Evolutionary conservation across 2,797 vertebrate genomes (phyloP).

Genomic region (Carapus acus): DNA sequence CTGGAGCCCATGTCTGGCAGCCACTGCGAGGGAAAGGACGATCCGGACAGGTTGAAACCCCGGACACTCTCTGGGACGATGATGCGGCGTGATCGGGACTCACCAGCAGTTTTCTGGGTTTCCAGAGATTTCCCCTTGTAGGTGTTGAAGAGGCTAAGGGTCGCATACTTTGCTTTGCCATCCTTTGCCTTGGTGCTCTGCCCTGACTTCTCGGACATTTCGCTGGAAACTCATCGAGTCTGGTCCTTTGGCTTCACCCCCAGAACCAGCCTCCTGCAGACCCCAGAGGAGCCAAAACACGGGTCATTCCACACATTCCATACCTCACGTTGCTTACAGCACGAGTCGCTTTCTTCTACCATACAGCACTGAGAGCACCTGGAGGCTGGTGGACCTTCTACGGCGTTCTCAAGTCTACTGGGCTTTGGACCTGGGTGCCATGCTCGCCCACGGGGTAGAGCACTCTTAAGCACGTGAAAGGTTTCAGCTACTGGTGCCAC

Average conservation of each 20-base stretch:
- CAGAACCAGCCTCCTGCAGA: constrained; percentile 79
- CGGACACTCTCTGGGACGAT: no score
- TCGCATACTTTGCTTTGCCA: constrained; percentile 99
- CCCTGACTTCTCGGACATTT: constrained; percentile 99
- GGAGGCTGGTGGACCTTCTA: no score
- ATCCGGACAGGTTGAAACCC: constrained; percentile 1
- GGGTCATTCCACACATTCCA: neutral
- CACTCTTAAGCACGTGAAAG: no score
- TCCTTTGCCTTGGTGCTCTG: constrained; percentile 99
- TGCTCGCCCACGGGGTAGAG: no score
- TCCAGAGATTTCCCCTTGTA: constrained; percentile 99
- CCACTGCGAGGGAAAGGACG: constrained; percentile 70
- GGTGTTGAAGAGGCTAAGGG: constrained; percentile 99
- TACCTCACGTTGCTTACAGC: no score
- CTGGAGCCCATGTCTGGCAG: constrained; percentile 98
- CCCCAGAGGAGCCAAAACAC: neutral
- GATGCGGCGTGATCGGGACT: constrained; percentile 53
- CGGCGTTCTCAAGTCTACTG: no score
- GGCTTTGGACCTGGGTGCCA: no score
- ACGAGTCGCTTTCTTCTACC: no score
- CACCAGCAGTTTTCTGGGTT: constrained; percentile 99
- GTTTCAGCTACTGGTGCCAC: no score
- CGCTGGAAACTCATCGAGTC: constrained; percentile 99
- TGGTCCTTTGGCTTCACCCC: constrained; percentile 83
- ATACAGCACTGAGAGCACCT: no score